Base-by-base conservation (phyloP, 2,797 vertebrate species). In the Bryconaethiops microstoma region DNA sequence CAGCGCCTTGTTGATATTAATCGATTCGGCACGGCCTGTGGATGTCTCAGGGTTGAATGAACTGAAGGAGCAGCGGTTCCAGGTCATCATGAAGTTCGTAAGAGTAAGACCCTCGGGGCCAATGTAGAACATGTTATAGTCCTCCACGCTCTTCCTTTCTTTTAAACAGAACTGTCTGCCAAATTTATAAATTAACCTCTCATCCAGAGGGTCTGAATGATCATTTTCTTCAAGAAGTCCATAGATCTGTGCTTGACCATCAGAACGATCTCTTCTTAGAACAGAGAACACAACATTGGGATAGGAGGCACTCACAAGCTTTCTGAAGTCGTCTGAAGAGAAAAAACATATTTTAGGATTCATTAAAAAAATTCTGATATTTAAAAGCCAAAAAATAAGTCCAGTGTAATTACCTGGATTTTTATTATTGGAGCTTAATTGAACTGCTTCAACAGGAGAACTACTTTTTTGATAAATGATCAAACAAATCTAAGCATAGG, bases 31-130 rank as follows among this genome's bases (percentile, higher is more conserved):
- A 85, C 95, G 92, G 16, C 94, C 94, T 0, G 60, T 87, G 60
- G 86, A 82, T 0, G 93, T 96, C n/a, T 67, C 21, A 0, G 98
- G 97, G 64, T 96, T 88, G 9, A 96, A 97, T n/a, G 96, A 96
- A 78, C 91, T 91, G 87, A 97, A 97, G 0, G 91, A 79, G 82
- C 95, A 96, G 62, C 81, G 29, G 84, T 96, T 97, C 96, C 96
- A 98, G 1, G 94, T 96, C 91, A 98, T 94, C 95, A 97, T 96
- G 88, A 97, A 95, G 91, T 94, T 97, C 10, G 89, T 93, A 74
- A 98, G 90, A 0, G 92, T 91, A 0, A 92, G 86, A 29, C 96
- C 94, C 75, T 96, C 95, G 0, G 91, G 88, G 60, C 96, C 97
- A 0, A 96, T 9, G 0, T 92, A 94, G 88, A 94, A 85, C 89